A percentile compares a stretch with the other conserved stretches of the same genome.
phyloP scores from a whole-genome alignment of 2,888 invertebrate species.

The Spatulosminthurus flaviceps region DNA sequence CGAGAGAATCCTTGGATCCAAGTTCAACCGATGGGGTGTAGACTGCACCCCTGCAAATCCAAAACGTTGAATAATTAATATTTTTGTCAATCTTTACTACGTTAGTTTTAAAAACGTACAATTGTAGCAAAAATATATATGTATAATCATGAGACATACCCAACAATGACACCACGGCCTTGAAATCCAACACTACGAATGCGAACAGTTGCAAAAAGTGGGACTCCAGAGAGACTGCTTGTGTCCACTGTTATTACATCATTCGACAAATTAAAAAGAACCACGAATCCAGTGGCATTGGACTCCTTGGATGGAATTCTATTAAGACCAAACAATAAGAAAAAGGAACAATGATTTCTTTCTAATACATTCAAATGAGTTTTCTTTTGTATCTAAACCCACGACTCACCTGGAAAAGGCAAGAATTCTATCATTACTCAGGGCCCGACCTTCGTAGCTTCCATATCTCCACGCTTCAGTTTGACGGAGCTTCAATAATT shows the following conservation, averaged over 20 bases:
- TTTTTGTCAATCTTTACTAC: not conserved
- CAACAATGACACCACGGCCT: conserved; percentile 25
- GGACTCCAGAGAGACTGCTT: not conserved
- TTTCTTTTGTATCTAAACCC: no score
- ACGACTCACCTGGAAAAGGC: conserved; percentile 23
- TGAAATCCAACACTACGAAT: conserved; percentile 48
- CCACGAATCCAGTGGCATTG: not conserved
- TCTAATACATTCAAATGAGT: no score
- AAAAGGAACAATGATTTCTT: no score
- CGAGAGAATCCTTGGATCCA: conserved; percentile 53
- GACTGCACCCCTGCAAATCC: conserved; percentile 45
- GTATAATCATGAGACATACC: conserved; percentile 18
- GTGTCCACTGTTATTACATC: not conserved
- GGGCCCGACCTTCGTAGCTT: conserved; percentile 63
- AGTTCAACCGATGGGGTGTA: conserved; percentile 44
- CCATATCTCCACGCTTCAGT: conserved; percentile 70
- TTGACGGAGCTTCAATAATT: conserved; percentile 58
- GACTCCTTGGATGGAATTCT: conserved; percentile 3
- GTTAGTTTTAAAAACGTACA: no score
- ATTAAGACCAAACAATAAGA: no score
- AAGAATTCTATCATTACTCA: conserved; percentile 65
- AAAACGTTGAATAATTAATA: not conserved
- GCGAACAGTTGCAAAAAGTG: conserved; percentile 24
- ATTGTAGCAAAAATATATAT: not conserved
- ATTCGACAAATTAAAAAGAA: not conserved